Evolutionary conservation across 2,888 invertebrate genomes (phyloP), one percentile per base, ranked within the genome.

Genomic region (Taphrorychus bicolor): DNA sequence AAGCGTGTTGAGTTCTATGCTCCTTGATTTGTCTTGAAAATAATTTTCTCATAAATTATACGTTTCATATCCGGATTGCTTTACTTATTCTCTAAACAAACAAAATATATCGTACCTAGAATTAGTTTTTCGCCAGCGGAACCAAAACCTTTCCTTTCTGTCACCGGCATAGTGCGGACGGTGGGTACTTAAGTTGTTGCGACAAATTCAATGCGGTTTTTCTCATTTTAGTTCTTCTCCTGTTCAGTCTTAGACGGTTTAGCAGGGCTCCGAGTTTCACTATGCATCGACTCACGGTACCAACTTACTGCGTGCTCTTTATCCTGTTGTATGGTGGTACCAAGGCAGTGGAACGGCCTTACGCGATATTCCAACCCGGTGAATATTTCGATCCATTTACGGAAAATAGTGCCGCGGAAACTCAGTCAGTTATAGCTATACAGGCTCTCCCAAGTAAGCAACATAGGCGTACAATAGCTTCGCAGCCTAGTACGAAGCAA

Each of bases 361-460:
- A 59, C 16, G 59, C 54, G 41, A 53, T 58, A 9, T 59, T 62
- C 40, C 45, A 40, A 42, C 62, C 62, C 0, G 67, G 59, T 5
- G 67, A 67, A 14, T 62, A 24, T 48, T 70, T 66, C 23, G 58
- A 66, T 23, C 70, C 70, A 3, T 70, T 66, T 22, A 62, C 51
- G 3, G 62, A 67, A 17, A 45, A 19, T 5, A 16, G 23, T n/a
- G 9, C 18, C 16, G 45, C 23, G 23, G 65, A 61, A 52, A 48
- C 18, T 53, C 58, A 61, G n/a, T 5, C 14, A n/a, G 14, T 45
- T 17, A n/a, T 45, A 17, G 45, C 5, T 45, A 14, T 14, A 45
- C 45, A 14, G 14, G n/a, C 45, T 45, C 11, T 16, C 1, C 2
- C 18, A 18, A 7, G 18, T 2, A 45, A 3, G 1, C 2, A 11